Base-by-base conservation (phyloP, 2,888 invertebrate genomes). In the Spialia ferax region DNA sequence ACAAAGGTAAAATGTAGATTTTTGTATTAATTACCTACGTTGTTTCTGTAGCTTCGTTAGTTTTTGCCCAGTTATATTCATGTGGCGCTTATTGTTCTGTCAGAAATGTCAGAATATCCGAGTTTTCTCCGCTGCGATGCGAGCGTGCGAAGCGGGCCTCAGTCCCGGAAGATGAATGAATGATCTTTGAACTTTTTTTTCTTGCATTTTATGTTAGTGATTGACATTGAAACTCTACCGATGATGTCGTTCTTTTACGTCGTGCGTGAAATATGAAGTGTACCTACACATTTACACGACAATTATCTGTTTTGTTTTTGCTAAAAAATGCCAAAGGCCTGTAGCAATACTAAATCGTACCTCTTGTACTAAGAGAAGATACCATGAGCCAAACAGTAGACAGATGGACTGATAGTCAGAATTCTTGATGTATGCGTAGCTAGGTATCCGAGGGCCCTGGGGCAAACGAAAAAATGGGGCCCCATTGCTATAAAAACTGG, bases 11-110 rank as follows among this genome's bases (percentile, higher is more conserved):
- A 57, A 63, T 63, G 63, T 29, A 52, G 67, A 71, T 66, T 70
- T 68, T 55, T 57, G 73, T 73, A 63, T 55, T 57, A 72, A 72
- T 69, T 57, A 73, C 71, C 70, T 63, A 73, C 71, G 70, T 63
- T 73, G 63, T 70, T 69, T 32, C 73, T 62, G 50, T 73, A 65
- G 70, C 59, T 42, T 65, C 63, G 65, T 63, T 66, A 72, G 76
- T 83, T 85, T 83, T 82, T 82, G 75, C 77, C 38, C 61, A 60
- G 64, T 70, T 65, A 73, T 78, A 77, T 75, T 77, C 74, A 78
- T 79, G 77, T 69, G 76, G 61, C 70, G 70, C 69, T 75, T 80
- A 85, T 85, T 85, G 85, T 84, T 83, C 82, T 82, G 83, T 81
- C 82, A 75, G 64, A 63, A n/a, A n/a, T n/a, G n/a, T n/a, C n/a